Conservation (phyloP, 35 echinoderm and acorn worm species). For the Anneissia japonica region DNA sequence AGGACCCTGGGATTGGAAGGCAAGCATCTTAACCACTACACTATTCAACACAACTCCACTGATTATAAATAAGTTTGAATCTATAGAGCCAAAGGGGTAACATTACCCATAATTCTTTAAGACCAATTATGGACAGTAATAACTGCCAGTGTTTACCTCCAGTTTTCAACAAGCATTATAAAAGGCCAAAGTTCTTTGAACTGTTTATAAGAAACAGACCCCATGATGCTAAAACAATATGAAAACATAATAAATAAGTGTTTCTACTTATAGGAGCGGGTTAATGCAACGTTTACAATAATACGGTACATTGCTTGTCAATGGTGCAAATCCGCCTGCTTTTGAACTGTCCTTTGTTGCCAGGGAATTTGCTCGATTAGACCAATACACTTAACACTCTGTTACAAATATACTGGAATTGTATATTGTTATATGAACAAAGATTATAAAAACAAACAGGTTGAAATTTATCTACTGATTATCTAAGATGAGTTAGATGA, state of each 20-base stretch:
- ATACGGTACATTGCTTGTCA: not conserved
- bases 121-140: too few relatives aligned
- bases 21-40: too few relatives aligned
- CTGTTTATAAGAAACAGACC: not conserved
- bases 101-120: too few relatives aligned
- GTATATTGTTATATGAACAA: not conserved
- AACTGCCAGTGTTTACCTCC: not conserved
- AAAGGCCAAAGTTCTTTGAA: conserved; percentile 1
- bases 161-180: not conserved
- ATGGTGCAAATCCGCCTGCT: not conserved
- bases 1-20: too few relatives aligned
- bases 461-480: not conserved
- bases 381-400: not conserved
- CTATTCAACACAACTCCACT: too few relatives aligned
- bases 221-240: not conserved
- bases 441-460: not conserved
- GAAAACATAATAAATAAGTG: not conserved
- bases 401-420: not conserved
- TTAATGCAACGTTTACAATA: not conserved
- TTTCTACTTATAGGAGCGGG: not conserved
- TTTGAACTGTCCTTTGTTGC: not conserved
- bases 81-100: too few relatives aligned
- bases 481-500: not conserved
- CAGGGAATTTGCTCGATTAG: not conserved
- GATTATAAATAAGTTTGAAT: too few relatives aligned